Conservation (phyloP, 2,888 invertebrate genomes). For the Melanostoma mellinum region DNA sequence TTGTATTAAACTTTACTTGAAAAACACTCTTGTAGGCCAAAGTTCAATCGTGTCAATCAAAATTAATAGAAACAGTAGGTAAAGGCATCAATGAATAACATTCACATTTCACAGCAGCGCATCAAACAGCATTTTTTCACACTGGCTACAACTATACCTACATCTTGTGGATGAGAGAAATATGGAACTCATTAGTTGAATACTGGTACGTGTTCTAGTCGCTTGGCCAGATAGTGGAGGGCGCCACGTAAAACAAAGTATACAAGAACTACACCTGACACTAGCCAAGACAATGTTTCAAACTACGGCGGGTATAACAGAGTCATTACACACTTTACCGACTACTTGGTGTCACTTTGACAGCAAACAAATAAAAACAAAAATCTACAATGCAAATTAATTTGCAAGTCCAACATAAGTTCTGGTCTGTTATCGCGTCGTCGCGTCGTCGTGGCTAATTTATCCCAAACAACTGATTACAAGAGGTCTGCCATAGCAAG, state of each 20-base stretch:
- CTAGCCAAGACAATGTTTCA: constrained; percentile 7
- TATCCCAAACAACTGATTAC: constrained; percentile 52
- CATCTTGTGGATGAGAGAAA: too few relatives aligned
- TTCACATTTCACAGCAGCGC: too few relatives aligned
- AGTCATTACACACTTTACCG: constrained; percentile 34
- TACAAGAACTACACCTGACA: constrained; percentile 3
- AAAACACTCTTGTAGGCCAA: too few relatives aligned
- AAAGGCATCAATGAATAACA: too few relatives aligned
- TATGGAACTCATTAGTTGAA: too few relatives aligned
- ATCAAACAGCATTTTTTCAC: too few relatives aligned
- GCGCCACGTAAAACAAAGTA: background rate
- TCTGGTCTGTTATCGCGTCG: constrained; percentile 33
- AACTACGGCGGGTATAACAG: constrained; percentile 11
- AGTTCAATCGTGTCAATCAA: too few relatives aligned
- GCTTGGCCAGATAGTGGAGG: too few relatives aligned
- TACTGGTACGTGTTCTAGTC: too few relatives aligned
- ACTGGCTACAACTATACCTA: too few relatives aligned
- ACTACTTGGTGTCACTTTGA: constrained; percentile 23
- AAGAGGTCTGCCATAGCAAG: background rate
- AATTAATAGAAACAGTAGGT: too few relatives aligned
- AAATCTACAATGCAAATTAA: constrained; percentile 28
- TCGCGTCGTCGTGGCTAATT: constrained; percentile 15
- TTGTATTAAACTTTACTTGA: too few relatives aligned
- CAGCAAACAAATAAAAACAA: constrained; percentile 41
- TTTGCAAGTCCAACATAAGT: constrained; percentile 21